Percentiles rank a stretch among this genome's conserved stretches.
These are phyloP conservation scores for Probaryconus sp. DNA, from an alignment of 1,140 invertebrate species.

Conservation along the genomic window DNA sequence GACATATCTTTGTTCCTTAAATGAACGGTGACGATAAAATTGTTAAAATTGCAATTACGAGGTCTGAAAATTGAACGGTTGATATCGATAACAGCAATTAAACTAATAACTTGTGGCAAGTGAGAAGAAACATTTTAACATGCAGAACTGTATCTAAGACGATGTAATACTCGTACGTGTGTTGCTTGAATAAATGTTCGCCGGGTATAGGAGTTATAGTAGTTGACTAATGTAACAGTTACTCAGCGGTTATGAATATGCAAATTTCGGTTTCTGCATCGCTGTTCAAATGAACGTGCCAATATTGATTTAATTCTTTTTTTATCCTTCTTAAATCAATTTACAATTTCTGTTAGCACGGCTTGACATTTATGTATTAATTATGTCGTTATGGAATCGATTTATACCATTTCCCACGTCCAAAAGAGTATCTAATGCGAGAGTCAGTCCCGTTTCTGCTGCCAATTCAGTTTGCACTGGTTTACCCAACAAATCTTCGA, in stretches of 20 bases:
- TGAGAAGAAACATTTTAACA: conserved; percentile 40
- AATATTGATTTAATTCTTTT: too few species aligned
- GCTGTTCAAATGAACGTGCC: background rate
- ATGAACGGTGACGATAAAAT: too few species aligned
- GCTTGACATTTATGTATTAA: too few species aligned
- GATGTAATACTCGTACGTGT: conserved; percentile 47
- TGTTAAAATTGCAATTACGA: too few species aligned
- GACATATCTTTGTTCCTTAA: too few species aligned
- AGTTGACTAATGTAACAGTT: conserved; percentile 28
- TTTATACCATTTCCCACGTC: conserved; percentile 81
- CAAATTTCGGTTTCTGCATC: conserved; percentile 50
- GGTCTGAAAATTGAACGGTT: too few species aligned
- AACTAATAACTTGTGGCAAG: background rate
- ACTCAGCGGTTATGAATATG: conserved; percentile 65
- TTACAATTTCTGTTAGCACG: background rate
- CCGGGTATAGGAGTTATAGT: background rate
- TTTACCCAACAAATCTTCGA: conserved; percentile 82
- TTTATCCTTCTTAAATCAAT: too few species aligned
- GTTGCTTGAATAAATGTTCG: conserved; percentile 35
- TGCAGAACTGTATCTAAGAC: conserved; percentile 41
- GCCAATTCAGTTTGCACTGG: conserved; percentile 82
- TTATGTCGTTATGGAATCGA: conserved; percentile 1
- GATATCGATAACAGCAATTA: conserved; percentile 31
- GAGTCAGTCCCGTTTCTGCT: conserved; percentile 82
- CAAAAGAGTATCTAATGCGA: conserved; percentile 80